Base-by-base conservation (phyloP, 2,797 vertebrate species). In the Gallinago solitaria region DNA sequence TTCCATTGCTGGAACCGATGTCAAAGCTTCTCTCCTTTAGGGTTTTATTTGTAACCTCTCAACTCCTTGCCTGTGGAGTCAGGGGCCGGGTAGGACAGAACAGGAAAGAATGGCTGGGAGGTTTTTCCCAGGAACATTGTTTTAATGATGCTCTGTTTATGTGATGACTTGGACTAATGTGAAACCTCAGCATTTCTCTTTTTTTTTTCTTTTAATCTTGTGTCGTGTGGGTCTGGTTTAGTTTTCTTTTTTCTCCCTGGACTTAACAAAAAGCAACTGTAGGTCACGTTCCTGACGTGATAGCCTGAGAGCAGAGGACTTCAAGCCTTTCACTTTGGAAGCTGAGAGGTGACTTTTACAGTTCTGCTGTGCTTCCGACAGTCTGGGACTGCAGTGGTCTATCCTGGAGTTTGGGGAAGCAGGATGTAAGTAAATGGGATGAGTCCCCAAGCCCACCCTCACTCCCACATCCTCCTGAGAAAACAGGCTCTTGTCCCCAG, bases 1-100 rank as follows among this genome's bases (percentile, higher is more conserved):
- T 97, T 78, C 93, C 27, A 3, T 69, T 89, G 80, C 70, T 92
- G 73, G 83, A 94, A 93, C 73, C 12, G 3, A 80, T 90, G 84
- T 91, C 83, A 97, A 59, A 94, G 54, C 83, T 70, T 73, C 64
- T 70, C 45, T 87, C 28, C 8, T 83, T 53, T 50, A 83, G 35
- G 50, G 39, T 93, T 91, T 93, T 90, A 82, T 91, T 76, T 84
- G 59, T 77, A 90, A 85, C 37, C 32, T 53, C 89, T 78, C 70
- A 59, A 60, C 32, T 80, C 25, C 69, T 39, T 71, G 39, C 18
- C 51, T 69, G 74, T n/a, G 41, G 51, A 83, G 43, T 30, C 32
- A 20, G 53, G 50, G 79, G 9, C 39, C 41, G 47, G 51, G 70
- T 18, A 10, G 48, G 3, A 57, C 79, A 78, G 56, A 77, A 59